A percentile compares a stretch with the other conserved stretches of the same genome.
These are phyloP conservation scores for Heptranchias perlo DNA, from an alignment of 2,113 vertebrate species.

Conservation along the genomic window DNA sequence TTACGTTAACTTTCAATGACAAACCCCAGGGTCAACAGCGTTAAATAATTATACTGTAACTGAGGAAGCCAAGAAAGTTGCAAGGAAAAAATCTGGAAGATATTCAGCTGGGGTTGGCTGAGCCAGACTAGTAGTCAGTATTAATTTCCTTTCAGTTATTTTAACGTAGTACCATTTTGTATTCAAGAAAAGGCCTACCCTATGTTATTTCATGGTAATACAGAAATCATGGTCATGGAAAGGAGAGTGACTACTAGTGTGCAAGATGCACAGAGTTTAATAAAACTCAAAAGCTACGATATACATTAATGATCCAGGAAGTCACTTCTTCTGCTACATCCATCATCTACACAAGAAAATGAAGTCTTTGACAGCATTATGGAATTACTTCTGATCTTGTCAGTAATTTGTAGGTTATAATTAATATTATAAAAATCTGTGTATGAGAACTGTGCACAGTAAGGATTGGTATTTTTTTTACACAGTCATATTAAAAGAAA, in stretches of 20 bases:
- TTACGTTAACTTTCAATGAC: background rate
- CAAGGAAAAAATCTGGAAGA: slow-evolving; percentile 33
- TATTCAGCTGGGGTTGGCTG: slow-evolving; percentile 30
- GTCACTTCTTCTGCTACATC: slow-evolving; percentile 66
- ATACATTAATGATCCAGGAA: slow-evolving; percentile 69
- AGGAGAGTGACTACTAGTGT: slow-evolving; percentile 44
- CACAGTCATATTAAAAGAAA: slow-evolving; percentile 5
- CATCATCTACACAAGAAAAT: slow-evolving; percentile 65
- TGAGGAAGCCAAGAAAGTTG: slow-evolving; percentile 27
- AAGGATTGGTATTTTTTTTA: background rate
- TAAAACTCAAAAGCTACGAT: slow-evolving; percentile 69
- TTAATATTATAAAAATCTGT: slow-evolving; percentile 36
- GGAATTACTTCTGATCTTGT: slow-evolving; percentile 74
- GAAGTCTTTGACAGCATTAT: slow-evolving; percentile 68
- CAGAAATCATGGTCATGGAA: slow-evolving; percentile 27
- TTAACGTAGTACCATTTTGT: slow-evolving; percentile 30
- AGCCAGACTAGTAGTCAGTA: slow-evolving; percentile 38
- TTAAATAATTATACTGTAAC: slow-evolving; percentile 32
- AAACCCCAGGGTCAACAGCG: slow-evolving; percentile 1
- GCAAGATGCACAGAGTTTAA: slow-evolving; percentile 68
- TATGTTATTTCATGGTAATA: slow-evolving; percentile 32
- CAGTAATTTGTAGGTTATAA: slow-evolving; percentile 56
- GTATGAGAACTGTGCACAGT: background rate
- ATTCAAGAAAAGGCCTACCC: slow-evolving; percentile 24
- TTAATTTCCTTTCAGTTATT: slow-evolving; percentile 38